Base-by-base conservation (phyloP, 2,888 invertebrate species). In the Scotopteryx bipunctaria region DNA sequence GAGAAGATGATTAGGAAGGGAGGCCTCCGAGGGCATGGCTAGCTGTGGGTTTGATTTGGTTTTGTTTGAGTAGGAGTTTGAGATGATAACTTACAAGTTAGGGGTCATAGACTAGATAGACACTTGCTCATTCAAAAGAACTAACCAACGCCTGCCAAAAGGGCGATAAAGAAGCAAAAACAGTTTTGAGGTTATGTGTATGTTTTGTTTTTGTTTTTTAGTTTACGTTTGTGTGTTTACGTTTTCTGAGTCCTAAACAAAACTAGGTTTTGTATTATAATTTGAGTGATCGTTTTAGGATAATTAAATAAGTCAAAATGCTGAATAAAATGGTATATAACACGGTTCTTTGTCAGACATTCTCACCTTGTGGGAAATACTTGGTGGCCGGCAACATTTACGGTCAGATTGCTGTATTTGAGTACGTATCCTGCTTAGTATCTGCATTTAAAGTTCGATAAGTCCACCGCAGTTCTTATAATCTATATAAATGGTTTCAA, bases 291-390 rank as follows among this genome's bases (percentile, higher is more conserved):
- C n/a, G n/a, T 14, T 2, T 4, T 13, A n/a, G n/a, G n/a, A 5
- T 14, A 6, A 31, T 14, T 2, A 31, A 23, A 41, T 9, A 15
- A 15, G 43, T 33, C 19, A 65, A 61, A 61, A 91, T 91, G 91
- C 66, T 91, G 9, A 81, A 87, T 52, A 94, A 94, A 88, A 90
- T 91, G 42, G 91, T 93, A 63, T 97, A 97, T 71, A 97, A 96
- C 59, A 96, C 96, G 25, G 92, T 97, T 36, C 90, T 96, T 57
- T 93, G 94, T 17, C 97, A 97, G 84, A 91, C 94, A 1, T 94
- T 96, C 80, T 97, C 97, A 0, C 94, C 95, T 0, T 96, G 96
- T 75, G 96, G 97, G 3, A 94, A 95, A 75, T 96, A 93, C 83
- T 91, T 98, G 43, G 91, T 95, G 49, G 94, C 95, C 59, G 96